A percentile compares a stretch with the other conserved stretches of the same genome.
Evolutionary conservation across 1,140 invertebrate genomes (phyloP).

Genomic region (Saxidomus purpurata): DNA sequence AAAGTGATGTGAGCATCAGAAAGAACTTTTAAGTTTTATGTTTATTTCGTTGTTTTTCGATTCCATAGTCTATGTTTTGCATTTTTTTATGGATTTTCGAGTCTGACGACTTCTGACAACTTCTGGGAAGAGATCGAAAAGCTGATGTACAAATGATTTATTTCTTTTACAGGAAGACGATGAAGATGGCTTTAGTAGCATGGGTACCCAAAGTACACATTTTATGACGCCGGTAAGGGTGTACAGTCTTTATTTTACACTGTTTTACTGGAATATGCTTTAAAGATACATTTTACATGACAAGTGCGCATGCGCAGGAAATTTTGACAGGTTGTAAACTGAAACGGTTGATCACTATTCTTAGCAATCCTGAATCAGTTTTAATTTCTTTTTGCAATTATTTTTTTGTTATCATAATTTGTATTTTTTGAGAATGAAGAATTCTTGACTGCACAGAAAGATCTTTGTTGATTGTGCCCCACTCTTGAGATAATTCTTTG

Average conservation of each 20-base stretch:
- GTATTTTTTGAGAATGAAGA: too few relatives aligned
- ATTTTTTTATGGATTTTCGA: not conserved
- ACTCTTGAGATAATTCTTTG: too few relatives aligned
- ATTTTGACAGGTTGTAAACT: conserved; percentile 60
- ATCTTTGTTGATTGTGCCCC: too few relatives aligned
- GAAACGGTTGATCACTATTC: conserved; percentile 55
- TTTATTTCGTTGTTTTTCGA: not conserved
- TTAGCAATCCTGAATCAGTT: too few relatives aligned
- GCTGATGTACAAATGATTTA: not conserved
- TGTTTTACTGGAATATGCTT: too few relatives aligned
- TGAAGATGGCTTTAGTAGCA: conserved; percentile 71
- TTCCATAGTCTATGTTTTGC: not conserved
- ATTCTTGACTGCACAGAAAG: too few relatives aligned
- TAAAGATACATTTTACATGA: not conserved
- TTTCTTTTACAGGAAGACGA: conserved; percentile 80
- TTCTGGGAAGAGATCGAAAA: not conserved
- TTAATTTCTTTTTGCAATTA: too few relatives aligned
- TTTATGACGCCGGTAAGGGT: conserved; percentile 80
- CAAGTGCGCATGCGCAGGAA: conserved; percentile 56
- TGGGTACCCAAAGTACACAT: conserved; percentile 67
- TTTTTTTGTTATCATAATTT: too few relatives aligned
- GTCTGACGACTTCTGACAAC: not conserved
- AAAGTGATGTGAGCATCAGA: conserved; percentile 93
- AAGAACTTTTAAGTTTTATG: not conserved
- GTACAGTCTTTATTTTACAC: not conserved